Evolutionary conservation across 2,797 vertebrate species (phyloP).

Genomic region (Anguilla anguilla): DNA sequence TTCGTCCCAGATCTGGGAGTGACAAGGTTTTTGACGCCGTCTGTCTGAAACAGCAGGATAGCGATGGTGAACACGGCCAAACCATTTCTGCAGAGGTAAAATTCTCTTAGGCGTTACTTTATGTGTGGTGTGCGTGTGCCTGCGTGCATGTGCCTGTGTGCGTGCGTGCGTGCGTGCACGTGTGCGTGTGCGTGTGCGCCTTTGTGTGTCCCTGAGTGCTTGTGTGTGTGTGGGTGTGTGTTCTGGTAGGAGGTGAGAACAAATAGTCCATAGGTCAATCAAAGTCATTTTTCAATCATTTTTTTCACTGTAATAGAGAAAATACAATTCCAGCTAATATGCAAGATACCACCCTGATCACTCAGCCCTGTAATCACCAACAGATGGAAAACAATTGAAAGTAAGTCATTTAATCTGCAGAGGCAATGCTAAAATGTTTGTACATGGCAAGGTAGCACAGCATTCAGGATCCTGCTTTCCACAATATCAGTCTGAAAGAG

Average conservation of each 20-base stretch:
- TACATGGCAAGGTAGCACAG: neutral
- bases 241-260: slow-evolving; percentile 15
- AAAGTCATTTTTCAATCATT: neutral
- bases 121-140: neutral
- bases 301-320: neutral
- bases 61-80: neutral
- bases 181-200: slow-evolving; percentile 3
- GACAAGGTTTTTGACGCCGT: neutral
- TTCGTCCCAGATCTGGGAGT: neutral
- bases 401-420: slow-evolving; percentile 12
- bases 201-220: neutral
- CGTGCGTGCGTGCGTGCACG: neutral
- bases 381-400: slow-evolving; percentile 27
- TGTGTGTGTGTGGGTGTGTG: neutral
- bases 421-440: neutral
- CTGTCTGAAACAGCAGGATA: neutral
- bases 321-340: slow-evolving; percentile 30
- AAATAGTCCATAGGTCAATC: slow-evolving; percentile 22
- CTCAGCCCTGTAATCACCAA: slow-evolving; percentile 26
- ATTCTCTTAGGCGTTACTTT: neutral
- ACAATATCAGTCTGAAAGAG: neutral
- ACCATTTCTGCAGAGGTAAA: neutral
- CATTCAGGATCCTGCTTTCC: neutral
- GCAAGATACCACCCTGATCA: slow-evolving; percentile 22
- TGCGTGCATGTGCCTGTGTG: neutral